Conservation (phyloP, 2,797 vertebrate species). For the Cynodonichthys magdalenae region DNA sequence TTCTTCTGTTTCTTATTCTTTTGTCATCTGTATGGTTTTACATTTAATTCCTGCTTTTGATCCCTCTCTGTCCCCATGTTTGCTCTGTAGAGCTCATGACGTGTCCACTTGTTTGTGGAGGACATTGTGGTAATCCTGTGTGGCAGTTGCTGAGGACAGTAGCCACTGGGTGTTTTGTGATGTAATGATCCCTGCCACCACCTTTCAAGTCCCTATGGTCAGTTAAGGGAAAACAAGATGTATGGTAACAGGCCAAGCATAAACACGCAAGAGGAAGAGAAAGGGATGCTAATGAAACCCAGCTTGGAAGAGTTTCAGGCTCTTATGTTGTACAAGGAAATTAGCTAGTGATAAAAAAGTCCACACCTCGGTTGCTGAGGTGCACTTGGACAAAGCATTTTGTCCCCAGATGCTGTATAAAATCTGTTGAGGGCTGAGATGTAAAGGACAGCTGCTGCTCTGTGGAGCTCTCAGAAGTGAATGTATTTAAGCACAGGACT, state of each 20-base stretch:
- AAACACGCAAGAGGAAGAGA: constrained; percentile 32
- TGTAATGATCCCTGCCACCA: constrained; percentile 75
- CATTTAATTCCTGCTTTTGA: neutral
- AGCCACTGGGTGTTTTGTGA: constrained; percentile 68
- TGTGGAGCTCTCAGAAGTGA: constrained; percentile 24
- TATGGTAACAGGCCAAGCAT: constrained; percentile 51
- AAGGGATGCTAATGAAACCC: constrained; percentile 17
- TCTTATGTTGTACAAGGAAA: constrained; percentile 20
- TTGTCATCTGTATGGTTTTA: neutral
- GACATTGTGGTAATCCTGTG: constrained; percentile 62
- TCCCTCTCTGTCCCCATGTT: constrained; percentile 11
- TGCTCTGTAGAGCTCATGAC: constrained; percentile 41
- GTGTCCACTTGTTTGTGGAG: constrained; percentile 48
- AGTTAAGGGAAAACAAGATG: constrained; percentile 43
- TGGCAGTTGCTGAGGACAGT: constrained; percentile 76
- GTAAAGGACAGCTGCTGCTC: constrained; percentile 7
- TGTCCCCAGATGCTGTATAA: neutral
- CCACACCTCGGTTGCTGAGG: constrained; percentile 4
- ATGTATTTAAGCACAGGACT: constrained; percentile 25
- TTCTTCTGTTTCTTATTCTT: neutral
- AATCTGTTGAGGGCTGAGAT: constrained; percentile 17
- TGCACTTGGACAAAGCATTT: constrained; percentile 14
- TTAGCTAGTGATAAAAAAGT: constrained; percentile 12
- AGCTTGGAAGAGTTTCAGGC: constrained; percentile 15
- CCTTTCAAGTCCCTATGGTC: constrained; percentile 61